Percentiles rank a stretch among this genome's conserved stretches.
phyloP scores from a whole-genome alignment of 2,113 vertebrate genomes.

The Equus przewalskii region DNA sequence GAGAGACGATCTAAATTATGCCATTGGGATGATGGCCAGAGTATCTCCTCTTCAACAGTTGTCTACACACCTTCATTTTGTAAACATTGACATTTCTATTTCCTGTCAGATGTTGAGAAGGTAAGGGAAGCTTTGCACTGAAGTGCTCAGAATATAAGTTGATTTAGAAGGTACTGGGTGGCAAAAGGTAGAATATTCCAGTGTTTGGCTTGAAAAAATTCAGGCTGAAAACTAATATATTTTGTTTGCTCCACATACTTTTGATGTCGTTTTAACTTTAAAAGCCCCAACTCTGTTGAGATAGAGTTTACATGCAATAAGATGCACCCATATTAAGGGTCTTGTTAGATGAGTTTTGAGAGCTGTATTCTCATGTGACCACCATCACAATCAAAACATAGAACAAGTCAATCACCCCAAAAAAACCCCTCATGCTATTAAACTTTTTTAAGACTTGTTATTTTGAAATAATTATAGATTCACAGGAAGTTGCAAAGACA shows the following conservation, averaged over 20 bases:
- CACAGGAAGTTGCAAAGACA: neutral
- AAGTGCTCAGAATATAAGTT: neutral
- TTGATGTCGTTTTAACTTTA: neutral
- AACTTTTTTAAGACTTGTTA: neutral
- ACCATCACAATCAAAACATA: neutral
- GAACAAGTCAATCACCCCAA: neutral
- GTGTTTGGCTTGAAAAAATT: neutral
- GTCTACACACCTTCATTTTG: neutral
- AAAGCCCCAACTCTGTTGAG: neutral
- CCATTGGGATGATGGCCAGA: neutral
- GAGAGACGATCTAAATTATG: neutral
- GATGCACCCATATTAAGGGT: neutral
- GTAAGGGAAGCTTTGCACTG: neutral
- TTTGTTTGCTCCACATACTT: neutral
- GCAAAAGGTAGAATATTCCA: neutral
- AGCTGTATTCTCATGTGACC: neutral
- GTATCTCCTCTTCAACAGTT: neutral
- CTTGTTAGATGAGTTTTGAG: neutral
- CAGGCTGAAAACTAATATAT: neutral
- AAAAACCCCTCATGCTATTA: neutral
- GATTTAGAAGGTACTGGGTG: neutral
- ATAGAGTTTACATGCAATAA: neutral
- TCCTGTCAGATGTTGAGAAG: neutral
- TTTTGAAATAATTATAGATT: slow-evolving; percentile 29
- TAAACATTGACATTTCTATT: neutral